Conservation (phyloP, 23 tunicate genomes). For the Ciona savignyi region DNA sequence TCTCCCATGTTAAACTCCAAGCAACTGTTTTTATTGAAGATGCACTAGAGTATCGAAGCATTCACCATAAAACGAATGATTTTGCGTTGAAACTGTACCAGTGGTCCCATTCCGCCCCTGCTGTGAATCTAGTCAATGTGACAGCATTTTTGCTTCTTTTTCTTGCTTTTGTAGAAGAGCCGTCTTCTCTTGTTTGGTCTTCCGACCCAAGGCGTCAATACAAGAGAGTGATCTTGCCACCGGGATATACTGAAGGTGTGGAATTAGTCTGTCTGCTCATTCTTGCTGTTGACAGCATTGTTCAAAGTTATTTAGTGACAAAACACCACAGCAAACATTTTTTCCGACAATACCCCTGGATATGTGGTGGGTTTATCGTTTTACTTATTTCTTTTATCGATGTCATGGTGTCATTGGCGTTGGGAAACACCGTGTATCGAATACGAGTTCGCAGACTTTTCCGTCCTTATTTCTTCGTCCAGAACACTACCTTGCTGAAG, state of each 20-base stretch:
- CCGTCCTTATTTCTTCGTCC: constrained; percentile 89
- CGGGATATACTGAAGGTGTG: constrained; percentile 85
- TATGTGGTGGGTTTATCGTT: constrained; percentile 64
- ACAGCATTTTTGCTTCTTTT: constrained; percentile 55
- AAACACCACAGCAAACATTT: constrained; percentile 23
- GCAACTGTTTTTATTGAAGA: constrained; percentile 83
- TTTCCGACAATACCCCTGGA: constrained; percentile 65
- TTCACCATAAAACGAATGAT: constrained; percentile 62
- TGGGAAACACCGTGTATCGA: constrained; percentile 66
- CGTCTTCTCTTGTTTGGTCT: constrained; percentile 76
- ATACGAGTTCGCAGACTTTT: constrained; percentile 79
- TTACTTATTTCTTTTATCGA: constrained; percentile 51
- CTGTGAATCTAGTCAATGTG: constrained; percentile 34
- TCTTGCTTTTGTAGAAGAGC: constrained; percentile 77
- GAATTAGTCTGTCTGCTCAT: constrained; percentile 76
- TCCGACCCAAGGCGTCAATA: constrained; percentile 65
- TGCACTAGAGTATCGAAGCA: constrained; percentile 78
- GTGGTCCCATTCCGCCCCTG: constrained; percentile 72
- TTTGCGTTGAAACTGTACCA: constrained; percentile 60
- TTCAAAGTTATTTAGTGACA: constrained; percentile 64
- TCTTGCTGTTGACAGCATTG: constrained; percentile 37
- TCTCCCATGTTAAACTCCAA: constrained; percentile 18
- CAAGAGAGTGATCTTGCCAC: constrained; percentile 26
- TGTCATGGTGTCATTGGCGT: constrained; percentile 55
- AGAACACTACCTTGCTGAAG: constrained; percentile 88